Percentiles rank a stretch among this genome's conserved stretches.
phyloP scores from a whole-genome alignment of 92 coral and sea anemone species.

The Chrysogorgia sp. region DNA sequence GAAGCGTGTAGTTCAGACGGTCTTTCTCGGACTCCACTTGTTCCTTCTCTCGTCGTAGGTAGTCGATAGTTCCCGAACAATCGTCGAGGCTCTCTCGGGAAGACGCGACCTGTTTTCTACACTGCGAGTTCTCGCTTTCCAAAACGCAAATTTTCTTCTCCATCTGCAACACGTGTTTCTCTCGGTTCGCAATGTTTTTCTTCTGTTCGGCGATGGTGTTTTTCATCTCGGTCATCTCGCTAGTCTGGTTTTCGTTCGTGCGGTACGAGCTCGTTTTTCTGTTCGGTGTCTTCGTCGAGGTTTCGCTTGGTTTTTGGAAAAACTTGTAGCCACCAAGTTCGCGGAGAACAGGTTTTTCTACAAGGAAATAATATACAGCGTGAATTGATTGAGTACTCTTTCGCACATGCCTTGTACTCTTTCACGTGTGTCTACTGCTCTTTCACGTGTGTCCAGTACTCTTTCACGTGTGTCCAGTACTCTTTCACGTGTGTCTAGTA shows the following conservation, averaged over 20 bases:
- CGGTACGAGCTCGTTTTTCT: background rate
- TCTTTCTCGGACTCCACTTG: slow-evolving; percentile 21
- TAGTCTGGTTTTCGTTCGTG: background rate
- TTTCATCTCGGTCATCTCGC: background rate
- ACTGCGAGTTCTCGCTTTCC: slow-evolving; percentile 27
- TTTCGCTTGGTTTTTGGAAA: slow-evolving; percentile 17
- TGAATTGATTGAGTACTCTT: background rate
- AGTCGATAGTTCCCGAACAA: slow-evolving; percentile 28
- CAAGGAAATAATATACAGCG: background rate
- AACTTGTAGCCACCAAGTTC: slow-evolving; percentile 45
- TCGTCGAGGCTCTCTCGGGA: slow-evolving; percentile 33
- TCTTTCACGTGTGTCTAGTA: too few relatives aligned
- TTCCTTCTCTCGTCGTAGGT: slow-evolving; percentile 19
- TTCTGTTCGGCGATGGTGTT: slow-evolving; percentile 24
- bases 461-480: too few relatives aligned
- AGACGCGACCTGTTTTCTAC: slow-evolving; percentile 19
- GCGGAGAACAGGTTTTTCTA: slow-evolving; percentile 27
- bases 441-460: too few relatives aligned
- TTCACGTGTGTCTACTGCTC: too few relatives aligned
- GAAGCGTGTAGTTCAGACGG: slow-evolving; percentile 24
- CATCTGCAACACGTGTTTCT: slow-evolving; percentile 24
- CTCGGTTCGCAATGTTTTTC: slow-evolving; percentile 14
- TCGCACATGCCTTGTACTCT: too few relatives aligned
- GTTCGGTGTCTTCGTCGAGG: background rate
- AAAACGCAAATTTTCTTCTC: slow-evolving; percentile 15